phyloP scores from a whole-genome alignment of 2,888 invertebrate genomes.

The Hetaerina titia region DNA sequence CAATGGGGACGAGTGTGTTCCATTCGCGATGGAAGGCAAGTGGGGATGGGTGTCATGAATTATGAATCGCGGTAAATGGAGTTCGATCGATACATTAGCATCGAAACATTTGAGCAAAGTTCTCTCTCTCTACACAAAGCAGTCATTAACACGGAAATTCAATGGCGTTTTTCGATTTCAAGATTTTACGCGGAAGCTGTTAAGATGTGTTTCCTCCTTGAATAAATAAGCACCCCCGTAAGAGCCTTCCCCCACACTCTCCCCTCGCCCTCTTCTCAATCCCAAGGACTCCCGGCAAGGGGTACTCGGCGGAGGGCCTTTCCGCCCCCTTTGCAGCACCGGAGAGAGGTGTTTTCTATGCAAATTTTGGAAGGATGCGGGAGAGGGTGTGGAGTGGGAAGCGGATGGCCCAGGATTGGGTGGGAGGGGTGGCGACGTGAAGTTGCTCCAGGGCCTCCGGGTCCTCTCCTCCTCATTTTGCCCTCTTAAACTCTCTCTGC shows the following conservation, averaged over 20 bases:
- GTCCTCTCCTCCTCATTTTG: slow-evolving; percentile 58
- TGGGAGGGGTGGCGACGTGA: slow-evolving; percentile 70
- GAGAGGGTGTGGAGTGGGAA: slow-evolving; percentile 71
- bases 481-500: slow-evolving; percentile 51
- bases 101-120: slow-evolving; percentile 12
- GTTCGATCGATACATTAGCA: slow-evolving; percentile 16
- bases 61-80: slow-evolving; percentile 12
- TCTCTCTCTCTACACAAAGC: not conserved
- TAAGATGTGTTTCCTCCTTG: slow-evolving; percentile 32
- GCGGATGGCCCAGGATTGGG: slow-evolving; percentile 70
- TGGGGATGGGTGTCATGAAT: not conserved
- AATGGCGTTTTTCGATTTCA: slow-evolving; percentile 22
- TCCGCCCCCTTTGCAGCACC: not conserved
- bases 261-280: not conserved
- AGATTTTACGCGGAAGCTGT: slow-evolving; percentile 27
- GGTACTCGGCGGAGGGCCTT: not conserved
- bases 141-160: slow-evolving; percentile 21
- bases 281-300: not conserved
- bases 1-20: not conserved
- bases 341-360: not conserved
- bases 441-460: slow-evolving; percentile 68
- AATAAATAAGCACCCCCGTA: slow-evolving; percentile 27
- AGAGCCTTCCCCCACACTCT: slow-evolving; percentile 34
- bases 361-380: slow-evolving; percentile 66
- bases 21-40: not conserved